Evolutionary conservation across 2,888 invertebrate species (phyloP).

Genomic region (Heteromurus nitidus): DNA sequence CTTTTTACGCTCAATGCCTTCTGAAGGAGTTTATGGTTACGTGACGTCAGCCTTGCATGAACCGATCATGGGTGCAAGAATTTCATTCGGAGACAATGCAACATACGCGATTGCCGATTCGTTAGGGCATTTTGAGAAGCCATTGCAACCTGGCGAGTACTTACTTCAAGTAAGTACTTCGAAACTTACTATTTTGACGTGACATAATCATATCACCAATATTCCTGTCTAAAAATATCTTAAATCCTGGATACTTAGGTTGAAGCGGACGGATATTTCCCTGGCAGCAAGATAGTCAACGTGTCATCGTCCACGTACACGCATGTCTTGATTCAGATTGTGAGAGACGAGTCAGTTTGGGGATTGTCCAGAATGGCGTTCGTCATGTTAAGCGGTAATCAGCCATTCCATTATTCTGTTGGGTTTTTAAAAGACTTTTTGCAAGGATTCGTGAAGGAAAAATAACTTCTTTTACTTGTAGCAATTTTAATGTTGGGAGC

Average conservation of each 20-base stretch:
- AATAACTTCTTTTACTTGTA: slow-evolving; percentile 38
- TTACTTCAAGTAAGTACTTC: slow-evolving; percentile 55
- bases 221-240: no score
- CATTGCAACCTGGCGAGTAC: slow-evolving; percentile 65
- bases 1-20: slow-evolving; percentile 51
- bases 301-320: slow-evolving; percentile 75
- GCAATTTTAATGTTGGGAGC: slow-evolving; percentile 67
- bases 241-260: no score
- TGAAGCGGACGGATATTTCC: slow-evolving; percentile 80
- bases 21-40: slow-evolving; percentile 70
- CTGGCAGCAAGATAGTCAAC: slow-evolving; percentile 78
- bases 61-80: slow-evolving; percentile 67
- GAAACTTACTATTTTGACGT: no score
- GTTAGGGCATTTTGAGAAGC: slow-evolving; percentile 73
- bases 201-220: no score
- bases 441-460: no score
- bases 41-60: slow-evolving; percentile 69
- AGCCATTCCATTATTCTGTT: no score
- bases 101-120: slow-evolving; percentile 67
- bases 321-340: slow-evolving; percentile 82
- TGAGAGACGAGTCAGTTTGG: slow-evolving; percentile 81
- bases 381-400: slow-evolving; percentile 83
- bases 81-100: slow-evolving; percentile 67
- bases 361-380: slow-evolving; percentile 87
- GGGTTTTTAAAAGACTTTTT: no score